Evolutionary conservation across 2,113 vertebrate genomes (phyloP), one percentile per base, ranked within the genome.

Genomic region (Anguilla rostrata): DNA sequence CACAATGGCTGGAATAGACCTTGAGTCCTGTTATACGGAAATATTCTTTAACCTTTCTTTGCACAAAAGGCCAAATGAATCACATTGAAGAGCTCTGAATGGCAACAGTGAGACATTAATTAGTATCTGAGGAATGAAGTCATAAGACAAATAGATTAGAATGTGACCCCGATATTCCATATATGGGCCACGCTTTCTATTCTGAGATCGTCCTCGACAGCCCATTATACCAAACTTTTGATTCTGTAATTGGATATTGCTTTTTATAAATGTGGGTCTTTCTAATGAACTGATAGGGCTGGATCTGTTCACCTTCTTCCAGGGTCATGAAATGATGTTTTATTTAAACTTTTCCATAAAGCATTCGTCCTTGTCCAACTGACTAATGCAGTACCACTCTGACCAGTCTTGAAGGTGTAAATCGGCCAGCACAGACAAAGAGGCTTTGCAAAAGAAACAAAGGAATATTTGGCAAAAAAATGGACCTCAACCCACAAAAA

Each of bases 101-200:
- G 88, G 81, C 34, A 94, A 94, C 90, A 93, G 89, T 93, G 89
- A 93, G 91, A 94, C 93, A 94, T 96, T 95, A 96, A 96, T 96
- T 96, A 96, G 96, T 96, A 96, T 93, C 92, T 90, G 94, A 92
- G 92, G 90, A 94, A 92, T 96, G 88, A 92, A 96, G 92, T 96
- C 95, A 92, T 92, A 96, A 91, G 95, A 96, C 96, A 96, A 97
- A 95, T 96, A 97, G 93, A 85, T 95, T 94, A 96, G 93, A 96
- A 94, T 96, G 95, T 96, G 94, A 93, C 92, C 89, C 92, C 83
- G 57, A 89, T 93, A 93, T 93, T 94, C 93, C 90, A 90, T 88
- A 90, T 89, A 87, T 80, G 63, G 71, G 49, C 78, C 88, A 91
- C 66, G 7, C 79, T 78, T 87, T 87, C 86, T 87, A 43, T 83